Evolutionary conservation across 2,113 vertebrate species (phyloP), one percentile per base, ranked within the genome.

Genomic region (Corvus cornix): DNA sequence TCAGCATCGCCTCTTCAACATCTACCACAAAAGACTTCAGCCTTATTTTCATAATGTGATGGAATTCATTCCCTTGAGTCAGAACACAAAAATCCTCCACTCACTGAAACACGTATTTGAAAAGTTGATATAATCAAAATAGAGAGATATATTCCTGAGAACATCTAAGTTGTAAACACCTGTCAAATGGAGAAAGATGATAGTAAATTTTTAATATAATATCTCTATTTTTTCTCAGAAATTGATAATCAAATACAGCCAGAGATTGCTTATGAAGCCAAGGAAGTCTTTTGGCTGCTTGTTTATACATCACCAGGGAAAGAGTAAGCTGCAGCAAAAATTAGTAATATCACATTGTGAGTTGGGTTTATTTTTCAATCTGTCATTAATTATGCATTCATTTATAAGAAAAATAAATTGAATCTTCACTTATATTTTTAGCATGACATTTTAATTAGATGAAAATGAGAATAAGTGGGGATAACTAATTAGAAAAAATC

Each of bases 351-450:
- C 53, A 43, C 5, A 1, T 79, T 66, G 8, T 53, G 26, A 87
- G 17, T 51, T 76, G 18, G 15, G n/a, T 83, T 89, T 68, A 31
- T 85, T 79, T 87, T 90, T 35, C 87, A 87, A 59, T 44, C 15
- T 83, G 59, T 79, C 62, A 79, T 93, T 96, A 96, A 94, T 87
- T 93, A 91, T 77, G 27, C 55, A 80, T 60, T 84, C 15, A 59
- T 93, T 94, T 87, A 62, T 80, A 73, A 62, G 58, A 80, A 21
- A 87, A 93, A 91, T 89, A 69, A 89, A 85, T 55, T 46, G 46
- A 93, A 95, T 90, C 31, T 60, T 93, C 62, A 74, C 21, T 83
- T 83, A 48, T 48, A 93, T 94, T 90, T 97, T 95, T 87, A 89
- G 77, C 23, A 24, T 58, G 53, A 84, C 63, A 91, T 91, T 95